Evolutionary conservation across 2,888 invertebrate genomes (phyloP).

Genomic region (Eristalis arbustorum): DNA sequence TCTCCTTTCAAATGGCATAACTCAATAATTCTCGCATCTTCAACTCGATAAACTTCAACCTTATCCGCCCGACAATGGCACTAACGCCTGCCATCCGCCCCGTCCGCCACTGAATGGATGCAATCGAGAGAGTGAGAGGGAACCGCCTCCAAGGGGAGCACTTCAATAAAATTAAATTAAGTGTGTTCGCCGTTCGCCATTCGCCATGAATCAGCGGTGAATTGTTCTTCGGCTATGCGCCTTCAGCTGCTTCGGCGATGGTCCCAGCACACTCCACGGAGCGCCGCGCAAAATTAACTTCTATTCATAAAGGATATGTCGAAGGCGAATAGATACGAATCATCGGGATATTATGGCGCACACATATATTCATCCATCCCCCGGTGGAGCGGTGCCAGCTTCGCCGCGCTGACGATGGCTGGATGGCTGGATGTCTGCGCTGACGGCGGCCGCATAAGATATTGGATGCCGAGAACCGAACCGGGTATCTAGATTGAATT

Average conservation of each 20-base stretch:
- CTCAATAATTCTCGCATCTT: conserved; percentile 46
- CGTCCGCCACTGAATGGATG: conserved; percentile 15
- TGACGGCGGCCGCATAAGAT: not conserved
- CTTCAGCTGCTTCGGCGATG: not conserved
- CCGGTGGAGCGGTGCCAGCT: not conserved
- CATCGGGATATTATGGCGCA: conserved; percentile 18
- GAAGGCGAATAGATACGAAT: conserved; percentile 41
- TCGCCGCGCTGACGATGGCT: not conserved
- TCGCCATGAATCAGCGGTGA: conserved; percentile 49
- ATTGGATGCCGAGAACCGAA: not conserved
- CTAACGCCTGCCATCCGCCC: not conserved
- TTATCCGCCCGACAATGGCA: conserved; percentile 3
- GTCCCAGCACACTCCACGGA: not conserved
- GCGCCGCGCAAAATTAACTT: conserved; percentile 58
- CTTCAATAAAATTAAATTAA: conserved; percentile 63
- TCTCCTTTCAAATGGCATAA: conserved; percentile 27
- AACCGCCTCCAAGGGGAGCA: not conserved
- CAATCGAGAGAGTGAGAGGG: not conserved
- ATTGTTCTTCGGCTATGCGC: conserved; percentile 45
- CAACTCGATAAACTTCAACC: conserved; percentile 56
- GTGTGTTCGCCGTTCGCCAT: conserved; percentile 20
- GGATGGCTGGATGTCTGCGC: not conserved
- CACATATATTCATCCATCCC: conserved; percentile 19
- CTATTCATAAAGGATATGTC: conserved; percentile 63
- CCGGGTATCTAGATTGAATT: conserved; percentile 22